Percentiles rank a stretch among this genome's conserved stretches.
Conservation (phyloP, 2,797 vertebrate species). For the Neosalanx taihuensis region DNA sequence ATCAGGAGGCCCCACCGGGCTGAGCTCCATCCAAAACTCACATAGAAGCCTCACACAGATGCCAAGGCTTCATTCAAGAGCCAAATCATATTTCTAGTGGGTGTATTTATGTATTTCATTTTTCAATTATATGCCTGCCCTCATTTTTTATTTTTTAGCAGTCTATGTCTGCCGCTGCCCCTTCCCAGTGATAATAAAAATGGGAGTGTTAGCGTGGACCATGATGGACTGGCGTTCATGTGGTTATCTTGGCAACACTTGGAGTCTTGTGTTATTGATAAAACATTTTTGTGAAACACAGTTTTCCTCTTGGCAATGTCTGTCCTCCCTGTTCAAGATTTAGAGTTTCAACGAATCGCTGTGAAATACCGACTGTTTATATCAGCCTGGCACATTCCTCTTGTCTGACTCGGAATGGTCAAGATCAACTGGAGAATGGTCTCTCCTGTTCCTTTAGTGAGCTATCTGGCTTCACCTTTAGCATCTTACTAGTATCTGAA, state of each 20-base stretch:
- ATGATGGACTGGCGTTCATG: constrained; percentile 46
- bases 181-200: constrained; percentile 51
- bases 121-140: constrained; percentile 49
- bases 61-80: constrained; percentile 65
- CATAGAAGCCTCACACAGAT: constrained; percentile 56
- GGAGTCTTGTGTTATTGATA: constrained; percentile 49
- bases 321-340: constrained; percentile 28
- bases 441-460: constrained; percentile 30
- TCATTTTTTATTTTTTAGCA: constrained; percentile 44
- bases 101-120: constrained; percentile 44
- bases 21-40: constrained; percentile 72
- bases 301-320: constrained; percentile 30
- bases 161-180: constrained; percentile 38
- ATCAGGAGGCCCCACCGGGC: constrained; percentile 64
- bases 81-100: constrained; percentile 62
- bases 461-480: constrained; percentile 22
- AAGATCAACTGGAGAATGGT: constrained; percentile 37
- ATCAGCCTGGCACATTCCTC: constrained; percentile 26
- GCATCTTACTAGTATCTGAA: neutral
- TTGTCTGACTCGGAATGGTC: constrained; percentile 16
- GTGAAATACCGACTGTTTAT: constrained; percentile 34
- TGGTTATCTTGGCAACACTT: constrained; percentile 50
- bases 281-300: constrained; percentile 50
- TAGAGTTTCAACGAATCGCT: constrained; percentile 40
- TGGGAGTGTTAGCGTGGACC: constrained; percentile 52